Conservation (phyloP, 2,888 invertebrate genomes). For the Caenorhabditis sulstoni region DNA sequence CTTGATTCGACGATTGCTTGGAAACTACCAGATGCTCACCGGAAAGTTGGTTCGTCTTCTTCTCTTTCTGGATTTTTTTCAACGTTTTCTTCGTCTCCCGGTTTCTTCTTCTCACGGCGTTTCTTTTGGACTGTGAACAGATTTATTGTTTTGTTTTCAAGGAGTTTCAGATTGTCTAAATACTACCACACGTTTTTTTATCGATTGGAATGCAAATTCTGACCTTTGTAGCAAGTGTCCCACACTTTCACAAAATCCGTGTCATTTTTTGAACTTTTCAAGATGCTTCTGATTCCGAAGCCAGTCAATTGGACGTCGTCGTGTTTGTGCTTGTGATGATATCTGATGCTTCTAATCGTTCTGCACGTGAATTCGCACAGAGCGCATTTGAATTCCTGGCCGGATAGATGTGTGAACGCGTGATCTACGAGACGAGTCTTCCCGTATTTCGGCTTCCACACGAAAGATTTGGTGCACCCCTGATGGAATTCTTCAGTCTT, state of each 20-base stretch:
- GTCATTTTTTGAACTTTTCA: neutral
- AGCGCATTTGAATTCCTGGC: constrained; percentile 17
- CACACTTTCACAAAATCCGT: constrained; percentile 14
- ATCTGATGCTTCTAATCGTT: constrained; percentile 19
- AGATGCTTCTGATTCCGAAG: constrained; percentile 1
- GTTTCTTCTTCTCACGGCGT: neutral
- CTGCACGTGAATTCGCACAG: constrained; percentile 9
- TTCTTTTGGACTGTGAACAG: neutral
- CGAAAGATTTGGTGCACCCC: constrained; percentile 22
- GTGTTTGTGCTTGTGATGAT: constrained; percentile 30
- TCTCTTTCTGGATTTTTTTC: neutral
- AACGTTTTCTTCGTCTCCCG: too few relatives aligned
- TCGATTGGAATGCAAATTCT: neutral
- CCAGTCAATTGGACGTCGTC: neutral
- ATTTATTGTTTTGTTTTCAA: neutral
- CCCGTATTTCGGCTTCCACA: constrained; percentile 35
- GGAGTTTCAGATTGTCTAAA: constrained; percentile 8
- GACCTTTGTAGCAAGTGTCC: constrained; percentile 29
- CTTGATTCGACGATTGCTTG: neutral
- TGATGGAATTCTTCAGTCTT: neutral
- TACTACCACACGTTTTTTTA: neutral
- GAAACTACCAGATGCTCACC: neutral
- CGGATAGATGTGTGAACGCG: constrained; percentile 18
- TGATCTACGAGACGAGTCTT: constrained; percentile 43
- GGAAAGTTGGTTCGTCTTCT: neutral